These are phyloP conservation scores for Amblyopsis rosae DNA, from an alignment of 2,113 vertebrate species.

Conservation along the genomic window DNA sequence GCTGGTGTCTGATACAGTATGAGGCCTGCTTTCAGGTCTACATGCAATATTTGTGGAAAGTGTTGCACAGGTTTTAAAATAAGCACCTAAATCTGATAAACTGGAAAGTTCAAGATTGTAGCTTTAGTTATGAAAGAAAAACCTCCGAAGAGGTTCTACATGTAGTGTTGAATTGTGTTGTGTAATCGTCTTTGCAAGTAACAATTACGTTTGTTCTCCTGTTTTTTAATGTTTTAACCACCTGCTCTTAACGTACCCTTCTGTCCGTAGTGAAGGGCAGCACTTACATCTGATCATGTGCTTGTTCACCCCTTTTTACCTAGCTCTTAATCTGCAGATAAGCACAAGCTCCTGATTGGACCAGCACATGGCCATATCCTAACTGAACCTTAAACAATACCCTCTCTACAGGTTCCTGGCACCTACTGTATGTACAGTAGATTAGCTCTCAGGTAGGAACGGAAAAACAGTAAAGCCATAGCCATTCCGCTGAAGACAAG, in stretches of 20 bases:
- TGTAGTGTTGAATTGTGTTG: not conserved
- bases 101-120: too few relatives aligned
- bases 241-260: constrained; percentile 7
- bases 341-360: constrained; percentile 27
- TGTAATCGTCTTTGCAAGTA: not conserved
- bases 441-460: constrained; percentile 27
- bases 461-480: constrained; percentile 57
- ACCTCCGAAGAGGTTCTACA: too few relatives aligned
- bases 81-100: too few relatives aligned
- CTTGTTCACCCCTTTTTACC: constrained; percentile 26
- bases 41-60: too few relatives aligned
- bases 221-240: constrained; percentile 5
- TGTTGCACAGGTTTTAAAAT: too few relatives aligned
- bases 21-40: too few relatives aligned
- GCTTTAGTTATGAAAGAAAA: too few relatives aligned
- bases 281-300: constrained; percentile 32
- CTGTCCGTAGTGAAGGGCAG: constrained; percentile 21
- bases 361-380: constrained; percentile 31
- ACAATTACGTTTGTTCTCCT: not conserved
- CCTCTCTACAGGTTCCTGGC: constrained; percentile 3
- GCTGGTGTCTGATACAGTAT: too few relatives aligned
- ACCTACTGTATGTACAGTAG: not conserved
- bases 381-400: constrained; percentile 23
- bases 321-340: constrained; percentile 9
- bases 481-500: not conserved